Base-by-base conservation (phyloP, 1,140 invertebrate genomes). In the Eumaeus atala region DNA sequence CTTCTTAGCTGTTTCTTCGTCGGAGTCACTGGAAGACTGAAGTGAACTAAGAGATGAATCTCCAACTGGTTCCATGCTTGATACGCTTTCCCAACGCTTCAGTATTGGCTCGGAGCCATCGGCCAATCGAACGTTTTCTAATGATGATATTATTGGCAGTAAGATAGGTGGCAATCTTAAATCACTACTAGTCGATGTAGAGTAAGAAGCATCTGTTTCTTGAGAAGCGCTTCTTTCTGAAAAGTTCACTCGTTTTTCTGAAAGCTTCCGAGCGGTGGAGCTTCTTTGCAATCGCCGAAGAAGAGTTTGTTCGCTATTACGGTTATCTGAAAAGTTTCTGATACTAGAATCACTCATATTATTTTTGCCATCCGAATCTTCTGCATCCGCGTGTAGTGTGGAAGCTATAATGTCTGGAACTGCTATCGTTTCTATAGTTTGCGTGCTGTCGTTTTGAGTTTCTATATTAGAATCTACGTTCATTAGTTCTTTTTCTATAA, bases 101-200 rank as follows among this genome's bases (percentile, higher is more conserved):
- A 88, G 58, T 51, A 84, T 63, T 4, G 71, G 77, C 54, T 83
- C 75, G 0, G 59, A 64, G 35, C 67, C 59, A 49, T 87, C 82
- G 7, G 73, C 51, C 10, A 82, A 61, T 58, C 76, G 85, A 6
- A 80, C 77, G 54, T 87, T 89, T 67, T 89, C 88, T 40, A 87
- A 74, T 6, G 88, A 86, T 59, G 88, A 88, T 59, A 87, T 88
- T 21, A 92, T 92, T 16, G 92, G 92, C 14, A 91, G 78, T 59
- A 94, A 81, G 72, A 94, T 93, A 11, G 92, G 92, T 34, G 93
- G 93, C 34, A 94, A 74, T 70, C 90, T 85, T 42, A 89, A 80
- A 60, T 91, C 90, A 61, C 85, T 88, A 58, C 80, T 89, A 6
- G 85, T 87, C 12, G 86, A 85, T 35, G 81, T 89, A 3, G 85